A percentile compares a stretch with the other conserved stretches of the same genome.
Conservation (phyloP, 2,888 invertebrate genomes). For the Brachyopa scutellaris region DNA sequence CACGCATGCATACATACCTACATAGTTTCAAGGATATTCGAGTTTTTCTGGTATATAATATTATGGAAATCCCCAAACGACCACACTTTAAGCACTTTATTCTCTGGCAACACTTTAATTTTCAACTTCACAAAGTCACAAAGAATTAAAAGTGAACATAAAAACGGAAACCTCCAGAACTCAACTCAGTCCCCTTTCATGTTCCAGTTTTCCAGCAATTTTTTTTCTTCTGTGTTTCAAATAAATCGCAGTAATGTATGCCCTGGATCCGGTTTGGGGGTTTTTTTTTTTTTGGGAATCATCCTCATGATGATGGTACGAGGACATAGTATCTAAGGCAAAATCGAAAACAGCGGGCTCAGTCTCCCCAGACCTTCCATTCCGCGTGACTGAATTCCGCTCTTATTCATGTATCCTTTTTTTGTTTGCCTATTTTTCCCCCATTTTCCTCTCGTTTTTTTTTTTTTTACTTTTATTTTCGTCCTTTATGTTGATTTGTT, state of each 20-base stretch:
- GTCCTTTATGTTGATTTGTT: too few species aligned
- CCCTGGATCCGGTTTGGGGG: slow-evolving; percentile 31
- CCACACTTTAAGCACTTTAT: slow-evolving; percentile 61
- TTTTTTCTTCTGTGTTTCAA: slow-evolving; percentile 22
- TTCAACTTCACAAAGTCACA: slow-evolving; percentile 64
- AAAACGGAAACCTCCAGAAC: too few species aligned
- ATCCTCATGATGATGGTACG: slow-evolving; percentile 34
- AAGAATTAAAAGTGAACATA: slow-evolving; percentile 61
- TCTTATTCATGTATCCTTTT: slow-evolving; percentile 24
- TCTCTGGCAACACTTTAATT: slow-evolving; percentile 59
- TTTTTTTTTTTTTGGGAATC: slow-evolving; percentile 9
- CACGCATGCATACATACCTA: too few species aligned
- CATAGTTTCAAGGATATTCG: too few species aligned
- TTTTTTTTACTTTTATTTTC: too few species aligned
- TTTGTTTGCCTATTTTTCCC: background rate
- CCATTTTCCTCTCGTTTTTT: too few species aligned
- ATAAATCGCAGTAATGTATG: slow-evolving; percentile 68
- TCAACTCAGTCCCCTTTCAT: slow-evolving; percentile 32
- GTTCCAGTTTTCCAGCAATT: slow-evolving; percentile 5
- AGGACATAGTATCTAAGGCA: slow-evolving; percentile 52
- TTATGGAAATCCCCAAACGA: slow-evolving; percentile 56
- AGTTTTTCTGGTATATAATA: too few species aligned
- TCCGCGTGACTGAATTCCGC: slow-evolving; percentile 65
- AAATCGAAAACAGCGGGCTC: slow-evolving; percentile 57
- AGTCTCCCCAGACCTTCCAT: slow-evolving; percentile 54